phyloP scores from a whole-genome alignment of 2,113 vertebrate species.

The Cranoglanis bouderius region DNA sequence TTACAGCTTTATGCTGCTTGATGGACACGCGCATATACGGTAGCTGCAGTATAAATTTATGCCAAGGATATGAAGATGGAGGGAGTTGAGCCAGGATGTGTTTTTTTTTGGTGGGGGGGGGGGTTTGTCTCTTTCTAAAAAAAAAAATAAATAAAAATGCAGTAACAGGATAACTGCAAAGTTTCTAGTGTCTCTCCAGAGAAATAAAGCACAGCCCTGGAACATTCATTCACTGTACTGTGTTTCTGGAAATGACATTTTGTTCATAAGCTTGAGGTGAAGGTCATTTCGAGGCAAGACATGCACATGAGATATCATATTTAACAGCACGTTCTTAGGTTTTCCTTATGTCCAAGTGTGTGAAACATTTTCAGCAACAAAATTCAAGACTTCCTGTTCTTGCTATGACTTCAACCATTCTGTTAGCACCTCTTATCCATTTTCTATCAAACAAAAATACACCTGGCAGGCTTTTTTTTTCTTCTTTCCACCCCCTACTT shows the following conservation, averaged over 20 bases:
- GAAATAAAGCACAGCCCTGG: neutral
- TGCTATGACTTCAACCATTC: neutral
- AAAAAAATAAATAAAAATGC: no score
- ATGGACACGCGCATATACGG: neutral
- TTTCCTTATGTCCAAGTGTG: neutral
- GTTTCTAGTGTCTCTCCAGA: slow-evolving; percentile 14
- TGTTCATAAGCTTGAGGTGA: slow-evolving; percentile 24
- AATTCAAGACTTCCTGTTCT: neutral
- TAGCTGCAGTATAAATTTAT: slow-evolving; percentile 4
- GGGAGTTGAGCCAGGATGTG: neutral
- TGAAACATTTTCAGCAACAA: neutral
- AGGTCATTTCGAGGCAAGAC: slow-evolving; percentile 6
- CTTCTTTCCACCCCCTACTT: neutral
- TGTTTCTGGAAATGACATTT: slow-evolving; percentile 23
- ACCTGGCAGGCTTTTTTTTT: neutral
- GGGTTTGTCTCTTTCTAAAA: neutral
- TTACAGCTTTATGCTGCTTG: neutral
- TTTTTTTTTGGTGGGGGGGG: neutral
- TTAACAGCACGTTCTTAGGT: neutral
- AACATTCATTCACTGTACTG: slow-evolving; percentile 2
- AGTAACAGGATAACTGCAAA: neutral
- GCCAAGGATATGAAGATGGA: neutral
- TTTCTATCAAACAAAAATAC: neutral
- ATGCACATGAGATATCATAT: neutral
- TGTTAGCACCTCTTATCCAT: neutral